phyloP scores from a whole-genome alignment of 2,888 invertebrate species.

The Myopa tessellatipennis region DNA sequence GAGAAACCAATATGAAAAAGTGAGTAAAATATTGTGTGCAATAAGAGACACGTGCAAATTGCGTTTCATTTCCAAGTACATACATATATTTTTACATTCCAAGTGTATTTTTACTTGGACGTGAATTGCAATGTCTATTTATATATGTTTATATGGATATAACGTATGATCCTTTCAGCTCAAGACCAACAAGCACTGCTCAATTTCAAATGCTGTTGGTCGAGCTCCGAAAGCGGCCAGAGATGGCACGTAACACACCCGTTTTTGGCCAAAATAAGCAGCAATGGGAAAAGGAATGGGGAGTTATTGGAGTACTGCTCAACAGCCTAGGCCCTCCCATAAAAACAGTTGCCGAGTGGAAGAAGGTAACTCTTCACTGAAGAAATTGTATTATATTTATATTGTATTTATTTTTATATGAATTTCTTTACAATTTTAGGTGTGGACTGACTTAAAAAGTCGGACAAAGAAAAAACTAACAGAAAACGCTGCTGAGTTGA shows the following conservation, averaged over 20 bases:
- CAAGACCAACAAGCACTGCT: neutral
- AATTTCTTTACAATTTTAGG: no score
- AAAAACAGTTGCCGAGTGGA: neutral
- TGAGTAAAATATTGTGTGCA: no score
- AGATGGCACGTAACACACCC: neutral
- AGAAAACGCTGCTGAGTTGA: no score
- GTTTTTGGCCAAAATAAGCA: neutral
- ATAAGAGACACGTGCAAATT: no score
- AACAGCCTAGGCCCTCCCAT: neutral
- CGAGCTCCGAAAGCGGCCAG: neutral
- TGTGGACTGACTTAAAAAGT: no score
- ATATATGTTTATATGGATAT: conserved; percentile 70
- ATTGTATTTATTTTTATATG: no score
- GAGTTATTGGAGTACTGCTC: neutral
- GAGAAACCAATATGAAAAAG: no score
- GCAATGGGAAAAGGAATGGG: neutral
- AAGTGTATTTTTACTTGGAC: no score
- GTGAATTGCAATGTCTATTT: conserved; percentile 41
- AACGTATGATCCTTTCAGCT: neutral
- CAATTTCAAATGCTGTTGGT: neutral
- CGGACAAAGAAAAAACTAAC: no score
- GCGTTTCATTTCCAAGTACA: no score
- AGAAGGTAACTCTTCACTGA: neutral
- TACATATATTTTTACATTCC: no score
- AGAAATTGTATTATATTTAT: no score